Conservation (phyloP, 2,797 vertebrate genomes). For the Leucoraja ocellata region DNA sequence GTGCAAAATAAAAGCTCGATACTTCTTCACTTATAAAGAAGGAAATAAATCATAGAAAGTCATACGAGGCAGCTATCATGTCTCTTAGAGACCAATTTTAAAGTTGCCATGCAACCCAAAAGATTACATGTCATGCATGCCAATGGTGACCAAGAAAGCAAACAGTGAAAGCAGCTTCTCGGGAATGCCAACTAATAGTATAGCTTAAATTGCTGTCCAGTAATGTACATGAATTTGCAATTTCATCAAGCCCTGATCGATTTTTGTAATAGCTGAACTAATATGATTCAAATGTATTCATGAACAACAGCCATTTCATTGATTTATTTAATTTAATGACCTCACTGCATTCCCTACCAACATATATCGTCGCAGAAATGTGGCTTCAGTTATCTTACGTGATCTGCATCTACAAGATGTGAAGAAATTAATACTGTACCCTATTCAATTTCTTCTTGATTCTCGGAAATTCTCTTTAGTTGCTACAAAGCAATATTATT, state of each 20-base stretch:
- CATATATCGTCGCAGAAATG: constrained; percentile 1
- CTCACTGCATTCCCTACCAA: background rate
- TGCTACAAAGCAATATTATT: background rate
- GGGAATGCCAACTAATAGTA: background rate
- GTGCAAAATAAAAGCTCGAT: background rate
- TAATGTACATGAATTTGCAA: background rate
- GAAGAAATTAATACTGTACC: background rate
- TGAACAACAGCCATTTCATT: background rate
- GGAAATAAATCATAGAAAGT: constrained; percentile 10
- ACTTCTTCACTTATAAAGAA: background rate
- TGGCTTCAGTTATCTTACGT: background rate
- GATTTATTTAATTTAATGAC: background rate
- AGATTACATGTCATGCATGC: background rate
- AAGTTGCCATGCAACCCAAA: background rate
- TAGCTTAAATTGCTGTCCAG: background rate
- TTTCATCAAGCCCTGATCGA: background rate
- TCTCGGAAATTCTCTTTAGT: background rate
- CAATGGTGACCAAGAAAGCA: background rate
- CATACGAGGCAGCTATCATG: background rate
- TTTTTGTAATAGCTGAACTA: background rate
- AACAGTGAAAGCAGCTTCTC: background rate
- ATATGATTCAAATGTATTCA: background rate
- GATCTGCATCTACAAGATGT: background rate
- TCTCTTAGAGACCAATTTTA: background rate
- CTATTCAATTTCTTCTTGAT: background rate